phyloP scores from a whole-genome alignment of 2,888 invertebrate species.

The Callyntrura sp. region DNA sequence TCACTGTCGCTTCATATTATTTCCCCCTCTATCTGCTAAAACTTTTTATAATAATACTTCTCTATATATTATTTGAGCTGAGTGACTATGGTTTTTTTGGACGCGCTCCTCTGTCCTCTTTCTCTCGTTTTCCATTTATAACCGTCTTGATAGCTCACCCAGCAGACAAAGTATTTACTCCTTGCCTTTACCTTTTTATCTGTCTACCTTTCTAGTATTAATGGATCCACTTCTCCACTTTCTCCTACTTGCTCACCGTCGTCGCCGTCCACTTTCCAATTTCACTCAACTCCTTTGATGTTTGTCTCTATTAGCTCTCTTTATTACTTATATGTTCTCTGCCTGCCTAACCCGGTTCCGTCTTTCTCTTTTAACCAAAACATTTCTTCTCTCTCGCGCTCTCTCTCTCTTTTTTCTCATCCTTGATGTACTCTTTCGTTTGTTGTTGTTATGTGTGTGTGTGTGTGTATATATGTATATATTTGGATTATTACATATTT shows the following conservation, averaged over 20 bases:
- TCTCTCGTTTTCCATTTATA: constrained; percentile 5
- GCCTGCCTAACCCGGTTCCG: constrained; percentile 26
- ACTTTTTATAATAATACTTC: neutral
- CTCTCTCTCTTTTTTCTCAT: constrained; percentile 5
- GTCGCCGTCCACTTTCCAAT: constrained; percentile 77
- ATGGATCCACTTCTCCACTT: constrained; percentile 75
- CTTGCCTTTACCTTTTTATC: constrained; percentile 44
- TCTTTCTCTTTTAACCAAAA: neutral
- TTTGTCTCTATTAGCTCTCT: constrained; percentile 65
- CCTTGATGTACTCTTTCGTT: constrained; percentile 2
- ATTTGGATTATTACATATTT: constrained; percentile 39
- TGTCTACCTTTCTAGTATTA: constrained; percentile 51
- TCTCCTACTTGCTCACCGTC: constrained; percentile 5
- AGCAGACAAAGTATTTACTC: constrained; percentile 37
- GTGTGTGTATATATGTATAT: neutral
- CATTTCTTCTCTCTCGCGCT: neutral
- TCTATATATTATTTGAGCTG: neutral
- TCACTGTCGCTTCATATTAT: neutral
- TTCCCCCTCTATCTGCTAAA: neutral
- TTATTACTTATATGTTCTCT: constrained; percentile 53
- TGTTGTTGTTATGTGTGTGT: constrained; percentile 11
- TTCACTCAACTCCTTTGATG: constrained; percentile 76
- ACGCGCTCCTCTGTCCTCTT: neutral
- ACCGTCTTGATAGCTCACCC: constrained; percentile 21
- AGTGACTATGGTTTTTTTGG: neutral